Base-by-base conservation (phyloP, 2,113 vertebrate genomes). In the Marmota monax region DNA sequence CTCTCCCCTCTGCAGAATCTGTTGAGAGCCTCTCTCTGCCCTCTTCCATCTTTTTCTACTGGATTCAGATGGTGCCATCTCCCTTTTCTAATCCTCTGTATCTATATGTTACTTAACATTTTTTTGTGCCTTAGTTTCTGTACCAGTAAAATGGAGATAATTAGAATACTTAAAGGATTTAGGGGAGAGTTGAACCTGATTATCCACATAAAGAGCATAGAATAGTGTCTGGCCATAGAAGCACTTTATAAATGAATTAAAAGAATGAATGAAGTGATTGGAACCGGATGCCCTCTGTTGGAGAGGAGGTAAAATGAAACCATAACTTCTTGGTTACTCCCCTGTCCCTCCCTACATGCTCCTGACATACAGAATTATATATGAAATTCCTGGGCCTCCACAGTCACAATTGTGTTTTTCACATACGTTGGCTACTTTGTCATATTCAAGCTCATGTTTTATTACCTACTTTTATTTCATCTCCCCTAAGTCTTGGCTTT, bases 41-140 rank as follows among this genome's bases (percentile, higher is more conserved):
- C 39, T 42, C 51, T 9, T 2, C 17, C 12, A 53, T 8, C 63
- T 65, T 67, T 77, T 63, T 53, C 37, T 56, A 5, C 4, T 83
- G 67, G 67, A 18, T 77, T 67, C 73, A 90, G 76, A 20, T 23
- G 18, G 18, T 56, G 37, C 45, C 48, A 29, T 79, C 79, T 90
- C 51, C 51, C 48, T 79, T 85, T 61, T n/a, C 2, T n/a, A 65
- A 37, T 25, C n/a, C 12, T 88, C 70, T 56, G 1, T n/a, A 18
- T 23, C 72, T 58, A 29, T 17, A 42, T 61, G n/a, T 89, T 80
- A 32, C 27, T 16, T 73, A 72, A 78, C 22, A 67, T 34, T 73
- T 73, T 73, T 53, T 45, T 45, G 78, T 45, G 84, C 84, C 93
- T 97, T 84, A 10, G 76, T 91, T 92, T 92, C 78, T 84, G n/a